Conservation (phyloP, 2,888 invertebrate genomes). For the Parnassius apollo region DNA sequence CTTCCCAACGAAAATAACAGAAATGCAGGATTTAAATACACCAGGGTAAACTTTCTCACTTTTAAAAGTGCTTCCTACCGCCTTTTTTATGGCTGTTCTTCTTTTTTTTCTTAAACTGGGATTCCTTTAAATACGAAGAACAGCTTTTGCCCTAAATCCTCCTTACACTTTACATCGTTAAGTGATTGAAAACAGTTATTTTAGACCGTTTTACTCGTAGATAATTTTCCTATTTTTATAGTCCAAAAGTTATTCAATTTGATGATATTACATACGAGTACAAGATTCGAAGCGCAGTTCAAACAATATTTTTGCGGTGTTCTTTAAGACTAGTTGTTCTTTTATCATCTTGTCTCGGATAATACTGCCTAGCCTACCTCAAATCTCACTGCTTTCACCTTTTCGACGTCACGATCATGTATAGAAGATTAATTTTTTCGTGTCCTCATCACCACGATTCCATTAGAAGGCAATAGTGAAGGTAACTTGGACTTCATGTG, state of each 20-base stretch:
- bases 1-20: conserved; percentile 1
- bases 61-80: conserved; percentile 18
- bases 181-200: conserved; percentile 22
- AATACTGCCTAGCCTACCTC: too few relatives aligned
- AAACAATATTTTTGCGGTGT: too few relatives aligned
- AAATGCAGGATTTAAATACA: conserved; percentile 9
- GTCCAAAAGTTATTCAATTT: neutral
- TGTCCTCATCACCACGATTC: too few relatives aligned
- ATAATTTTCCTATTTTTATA: neutral
- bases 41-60: neutral
- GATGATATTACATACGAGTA: neutral
- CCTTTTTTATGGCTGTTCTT: conserved; percentile 26
- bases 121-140: conserved; percentile 16
- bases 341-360: too few relatives aligned
- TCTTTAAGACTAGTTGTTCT: too few relatives aligned
- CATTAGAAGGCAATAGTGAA: too few relatives aligned
- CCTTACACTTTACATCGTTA: conserved; percentile 23
- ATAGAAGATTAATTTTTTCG: too few relatives aligned
- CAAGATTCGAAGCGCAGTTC: neutral
- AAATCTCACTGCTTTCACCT: too few relatives aligned
- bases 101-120: conserved; percentile 27
- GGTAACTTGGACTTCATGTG: too few relatives aligned
- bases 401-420: too few relatives aligned
- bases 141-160: conserved; percentile 21
- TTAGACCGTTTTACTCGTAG: neutral